Evolutionary conservation across 1,140 invertebrate species (phyloP), one percentile per base, ranked within the genome.

Genomic region (Ceratoteleas bidentatus): DNA sequence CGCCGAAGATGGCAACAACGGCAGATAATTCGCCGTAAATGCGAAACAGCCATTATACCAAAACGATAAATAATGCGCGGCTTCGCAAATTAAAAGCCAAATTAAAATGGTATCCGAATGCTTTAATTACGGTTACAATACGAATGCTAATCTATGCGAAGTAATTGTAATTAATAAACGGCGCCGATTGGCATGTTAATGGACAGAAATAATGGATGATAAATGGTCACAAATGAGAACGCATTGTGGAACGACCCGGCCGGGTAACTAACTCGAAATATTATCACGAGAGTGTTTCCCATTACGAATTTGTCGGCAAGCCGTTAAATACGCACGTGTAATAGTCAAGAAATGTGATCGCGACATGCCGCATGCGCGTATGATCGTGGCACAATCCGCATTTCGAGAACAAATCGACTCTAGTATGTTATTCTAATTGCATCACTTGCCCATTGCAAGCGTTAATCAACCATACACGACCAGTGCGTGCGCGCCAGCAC

Each of bases 81-180:
- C 50, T 14, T 70, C 53, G 78, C 70, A 81, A 81, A 81, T 81
- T 75, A 81, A 75, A 81, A 81, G 78, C 58, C 78, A 81, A 82
- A 76, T 82, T 66, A 76, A 76, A 82, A 82, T 73, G 49, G 73
- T 57, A 45, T 38, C 32, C 34, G 72, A 73, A 68, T 73, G 56
- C 72, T 73, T 82, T 76, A 82, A 73, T 82, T 76, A 82, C 52
- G 62, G 72, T 76, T 76, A 76, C 73, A 72, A 77, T 74, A 47
- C 57, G 70, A 75, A 66, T 70, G 70, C 69, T 83, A 83, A 83
- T 83, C 69, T 66, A 40, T 65, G 68, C 66, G 60, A 52, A 78
- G 75, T 83, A 78, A 83, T 79, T 83, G 75, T 75, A 83, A 83
- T 83, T 83, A 78, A 83, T 83, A 78, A 74, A 75, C 81, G 81